Evolutionary conservation across 2,113 vertebrate species (phyloP).

Genomic region (Trochalopteron elliotii): DNA sequence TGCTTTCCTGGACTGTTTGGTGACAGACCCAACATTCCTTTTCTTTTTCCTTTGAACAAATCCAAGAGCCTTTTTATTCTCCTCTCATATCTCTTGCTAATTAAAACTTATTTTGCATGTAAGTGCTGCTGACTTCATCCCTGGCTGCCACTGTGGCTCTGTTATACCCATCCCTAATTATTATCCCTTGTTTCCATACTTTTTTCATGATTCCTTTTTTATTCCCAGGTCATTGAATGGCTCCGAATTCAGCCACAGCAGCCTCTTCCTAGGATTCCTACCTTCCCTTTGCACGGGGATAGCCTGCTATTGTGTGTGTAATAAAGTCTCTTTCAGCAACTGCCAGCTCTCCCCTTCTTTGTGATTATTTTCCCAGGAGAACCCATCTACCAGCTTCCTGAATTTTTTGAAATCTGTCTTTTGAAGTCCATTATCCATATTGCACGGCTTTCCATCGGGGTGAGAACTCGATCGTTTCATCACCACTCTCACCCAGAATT

Average conservation of each 20-base stretch:
- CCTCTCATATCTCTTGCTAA: background rate
- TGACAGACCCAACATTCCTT: background rate
- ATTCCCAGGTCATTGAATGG: background rate
- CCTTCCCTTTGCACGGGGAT: conserved; percentile 3
- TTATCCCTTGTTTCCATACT: background rate
- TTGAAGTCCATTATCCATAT: conserved; percentile 9
- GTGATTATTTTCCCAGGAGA: conserved; percentile 47
- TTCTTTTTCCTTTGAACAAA: background rate
- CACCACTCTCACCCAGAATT: background rate
- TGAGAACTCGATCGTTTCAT: background rate
- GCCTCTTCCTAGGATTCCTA: conserved; percentile 4
- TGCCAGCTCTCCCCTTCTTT: conserved; percentile 49
- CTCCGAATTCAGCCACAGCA: conserved; percentile 5
- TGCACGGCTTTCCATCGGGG: background rate
- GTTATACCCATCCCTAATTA: background rate
- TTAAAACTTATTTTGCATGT: conserved; percentile 2
- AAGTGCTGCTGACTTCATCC: background rate
- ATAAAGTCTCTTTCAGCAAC: conserved; percentile 25
- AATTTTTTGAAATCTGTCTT: conserved; percentile 7
- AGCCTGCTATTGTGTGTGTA: conserved; percentile 11
- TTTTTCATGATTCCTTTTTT: background rate
- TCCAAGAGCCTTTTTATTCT: background rate
- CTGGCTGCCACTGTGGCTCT: background rate
- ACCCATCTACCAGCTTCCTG: conserved; percentile 15
- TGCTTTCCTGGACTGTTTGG: background rate